phyloP scores from a whole-genome alignment of 2,888 invertebrate genomes.

The Cosmia trapezina region DNA sequence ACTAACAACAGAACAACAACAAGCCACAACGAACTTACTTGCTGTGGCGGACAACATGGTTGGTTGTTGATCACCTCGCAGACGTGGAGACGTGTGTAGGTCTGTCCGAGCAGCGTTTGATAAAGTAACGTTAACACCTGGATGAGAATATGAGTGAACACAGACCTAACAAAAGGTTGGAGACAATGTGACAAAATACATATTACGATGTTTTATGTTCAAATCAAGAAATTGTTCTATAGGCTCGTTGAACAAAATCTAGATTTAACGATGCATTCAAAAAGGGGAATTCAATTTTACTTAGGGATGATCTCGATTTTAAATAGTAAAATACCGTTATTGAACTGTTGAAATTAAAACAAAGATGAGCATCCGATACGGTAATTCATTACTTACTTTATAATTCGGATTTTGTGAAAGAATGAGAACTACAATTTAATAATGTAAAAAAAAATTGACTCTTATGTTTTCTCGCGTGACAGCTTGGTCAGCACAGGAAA shows the following conservation, averaged over 20 bases:
- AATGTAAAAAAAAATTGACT: neutral
- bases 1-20: slow-evolving; percentile 48
- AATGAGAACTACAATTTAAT: neutral
- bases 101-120: slow-evolving; percentile 92
- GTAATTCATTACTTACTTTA: neutral
- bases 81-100: slow-evolving; percentile 97
- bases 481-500: slow-evolving; percentile 6
- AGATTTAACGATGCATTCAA: neutral
- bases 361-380: neutral
- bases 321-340: neutral
- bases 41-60: slow-evolving; percentile 94
- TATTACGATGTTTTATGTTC: neutral
- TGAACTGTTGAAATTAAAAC: neutral
- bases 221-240: neutral
- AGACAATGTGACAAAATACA: slow-evolving; percentile 48
- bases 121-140: slow-evolving; percentile 84
- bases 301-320: too few species aligned
- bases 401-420: neutral
- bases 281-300: neutral
- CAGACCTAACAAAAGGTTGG: slow-evolving; percentile 14
- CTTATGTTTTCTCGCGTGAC: neutral
- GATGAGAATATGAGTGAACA: slow-evolving; percentile 64
- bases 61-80: slow-evolving; percentile 96
- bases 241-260: neutral
- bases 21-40: slow-evolving; percentile 80